A percentile compares a stretch with the other conserved stretches of the same genome.
phyloP scores from a whole-genome alignment of 2,888 invertebrate genomes.

The Platerodrilus igneus region DNA sequence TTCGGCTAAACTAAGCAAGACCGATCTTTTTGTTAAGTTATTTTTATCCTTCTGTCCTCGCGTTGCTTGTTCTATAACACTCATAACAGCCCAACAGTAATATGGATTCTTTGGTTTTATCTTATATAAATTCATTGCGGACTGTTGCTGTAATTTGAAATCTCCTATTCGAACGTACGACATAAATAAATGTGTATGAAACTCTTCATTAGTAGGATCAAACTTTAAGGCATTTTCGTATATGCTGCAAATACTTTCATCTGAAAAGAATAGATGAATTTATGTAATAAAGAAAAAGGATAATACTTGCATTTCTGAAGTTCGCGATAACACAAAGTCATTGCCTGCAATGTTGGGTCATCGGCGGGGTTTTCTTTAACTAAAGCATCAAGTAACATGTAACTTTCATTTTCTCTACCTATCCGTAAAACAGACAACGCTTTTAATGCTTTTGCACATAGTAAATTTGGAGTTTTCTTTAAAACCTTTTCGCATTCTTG shows the following conservation, averaged over 20 bases:
- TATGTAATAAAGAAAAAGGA: constrained; percentile 2
- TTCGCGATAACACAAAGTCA: constrained; percentile 93
- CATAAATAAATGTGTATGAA: constrained; percentile 92
- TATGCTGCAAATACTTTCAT: constrained; percentile 80
- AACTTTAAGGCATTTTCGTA: constrained; percentile 86
- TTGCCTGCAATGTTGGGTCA: constrained; percentile 90
- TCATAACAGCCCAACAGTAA: constrained; percentile 98
- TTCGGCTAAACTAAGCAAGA: constrained; percentile 84
- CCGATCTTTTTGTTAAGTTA: constrained; percentile 56
- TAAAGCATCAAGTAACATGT: constrained; percentile 67
- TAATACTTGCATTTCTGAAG: constrained; percentile 75
- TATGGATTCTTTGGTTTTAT: constrained; percentile 91
- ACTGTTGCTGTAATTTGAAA: constrained; percentile 84
- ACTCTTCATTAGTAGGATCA: constrained; percentile 85
- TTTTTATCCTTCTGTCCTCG: constrained; percentile 51
- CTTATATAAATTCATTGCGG: constrained; percentile 88
- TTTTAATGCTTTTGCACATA: constrained; percentile 89
- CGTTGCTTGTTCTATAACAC: constrained; percentile 78
- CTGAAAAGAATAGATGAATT: constrained; percentile 50
- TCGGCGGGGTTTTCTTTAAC: constrained; percentile 80
- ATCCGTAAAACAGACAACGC: constrained; percentile 85
- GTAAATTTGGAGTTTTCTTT: constrained; percentile 84
- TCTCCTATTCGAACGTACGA: constrained; percentile 88
- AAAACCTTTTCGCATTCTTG: constrained; percentile 96
- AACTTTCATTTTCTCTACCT: constrained; percentile 78